Conservation (phyloP, 2,797 vertebrate species). For the Monodelphis domestica region DNA sequence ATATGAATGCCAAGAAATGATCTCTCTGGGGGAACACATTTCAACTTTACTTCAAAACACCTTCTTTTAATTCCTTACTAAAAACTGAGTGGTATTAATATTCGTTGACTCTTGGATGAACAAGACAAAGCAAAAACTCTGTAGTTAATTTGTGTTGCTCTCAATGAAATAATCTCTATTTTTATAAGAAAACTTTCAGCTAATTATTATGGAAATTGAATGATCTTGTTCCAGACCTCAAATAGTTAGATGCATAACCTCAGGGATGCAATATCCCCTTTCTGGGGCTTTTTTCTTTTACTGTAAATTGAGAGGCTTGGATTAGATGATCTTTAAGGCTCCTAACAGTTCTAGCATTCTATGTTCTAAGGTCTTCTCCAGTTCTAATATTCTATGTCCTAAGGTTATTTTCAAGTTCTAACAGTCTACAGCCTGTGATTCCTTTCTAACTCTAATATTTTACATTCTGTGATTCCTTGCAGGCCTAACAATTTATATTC, state of each 20-base stretch:
- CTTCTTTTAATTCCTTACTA: neutral
- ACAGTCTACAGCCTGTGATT: neutral
- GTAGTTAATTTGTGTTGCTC: neutral
- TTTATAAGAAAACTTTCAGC: neutral
- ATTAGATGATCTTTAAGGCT: neutral
- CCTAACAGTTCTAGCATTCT: neutral
- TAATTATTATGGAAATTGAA: neutral
- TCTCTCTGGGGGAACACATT: neutral
- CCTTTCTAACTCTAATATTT: neutral
- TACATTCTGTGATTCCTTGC: neutral
- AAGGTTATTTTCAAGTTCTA: neutral
- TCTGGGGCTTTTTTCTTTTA: neutral
- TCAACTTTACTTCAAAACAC: neutral
- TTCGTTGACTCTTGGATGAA: neutral
- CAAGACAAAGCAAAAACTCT: neutral
- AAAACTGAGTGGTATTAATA: neutral
- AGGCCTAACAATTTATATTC: neutral
- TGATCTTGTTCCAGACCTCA: constrained; percentile 6
- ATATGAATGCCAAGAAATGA: neutral
- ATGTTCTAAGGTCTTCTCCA: neutral
- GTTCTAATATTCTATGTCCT: neutral
- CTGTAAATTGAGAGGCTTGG: neutral
- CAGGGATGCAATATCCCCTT: neutral
- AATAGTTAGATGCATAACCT: neutral
- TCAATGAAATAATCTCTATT: neutral